Evolutionary conservation across 1,140 invertebrate species (phyloP), one percentile per base, ranked within the genome.

Genomic region (Bactericera cockerelli): DNA sequence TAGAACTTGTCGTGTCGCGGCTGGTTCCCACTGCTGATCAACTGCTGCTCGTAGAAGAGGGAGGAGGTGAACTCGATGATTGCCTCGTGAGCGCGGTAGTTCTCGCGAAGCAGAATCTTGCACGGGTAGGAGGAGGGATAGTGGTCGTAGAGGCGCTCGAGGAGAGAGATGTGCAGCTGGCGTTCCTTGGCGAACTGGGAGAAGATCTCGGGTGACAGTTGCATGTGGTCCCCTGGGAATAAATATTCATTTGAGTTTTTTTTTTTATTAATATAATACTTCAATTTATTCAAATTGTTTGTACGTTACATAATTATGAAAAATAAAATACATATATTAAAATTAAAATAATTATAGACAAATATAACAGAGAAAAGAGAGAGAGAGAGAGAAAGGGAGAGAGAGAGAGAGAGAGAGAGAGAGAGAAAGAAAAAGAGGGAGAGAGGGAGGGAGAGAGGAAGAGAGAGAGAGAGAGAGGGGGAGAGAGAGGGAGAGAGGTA

Each of bases 51-150:
- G 69, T 93, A 93, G 68, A 92, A 89, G 0, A 87, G 73, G 63
- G 87, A 82, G 0, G 87, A 89, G 1, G 86, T 89, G 65, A 87
- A 85, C 63, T 79, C 74, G 26, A 91, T 83, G 26, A 93, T 91
- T 26, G 84, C 85, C 57, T 82, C 77, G 70, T 92, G 89, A 0
- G 88, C 87, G 36, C 89, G 75, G 67, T 93, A 93, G 67, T 92
- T 93, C 70, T 89, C 86, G 66, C 84, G 85, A 0, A 93, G 72
- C 61, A 89, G 76, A 36, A 92, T 86, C 70, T 87, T 87, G 69
- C 84, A 90, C 0, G 86, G 81, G 68, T 83, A 86, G 36, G 77
- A 75, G 1, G 75, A 70, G 0, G 86, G 84, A 68, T 92, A 92
- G 36, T 82, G 75, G 59, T 86, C 84, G 66, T 89, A 87, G 0